Conservation (phyloP, 2,113 vertebrate species). For the Lamprologus tigripictilis region DNA sequence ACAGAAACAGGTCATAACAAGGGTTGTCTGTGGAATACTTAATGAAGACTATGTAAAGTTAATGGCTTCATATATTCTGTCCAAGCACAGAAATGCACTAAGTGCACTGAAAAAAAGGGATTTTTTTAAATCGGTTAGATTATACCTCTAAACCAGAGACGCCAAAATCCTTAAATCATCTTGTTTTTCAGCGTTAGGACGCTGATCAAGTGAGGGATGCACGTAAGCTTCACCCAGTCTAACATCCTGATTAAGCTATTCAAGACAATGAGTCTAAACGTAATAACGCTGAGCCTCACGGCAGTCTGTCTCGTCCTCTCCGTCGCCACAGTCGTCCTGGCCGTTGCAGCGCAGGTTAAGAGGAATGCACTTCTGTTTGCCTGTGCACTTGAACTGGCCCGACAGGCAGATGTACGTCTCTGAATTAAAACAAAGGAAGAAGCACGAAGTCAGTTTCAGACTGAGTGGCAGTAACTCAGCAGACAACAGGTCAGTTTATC, state of each 20-base stretch:
- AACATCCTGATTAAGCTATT: background rate
- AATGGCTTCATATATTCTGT: background rate
- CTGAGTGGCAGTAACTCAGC: background rate
- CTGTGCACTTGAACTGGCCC: slow-evolving; percentile 94
- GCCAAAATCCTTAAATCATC: background rate
- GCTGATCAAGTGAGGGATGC: background rate
- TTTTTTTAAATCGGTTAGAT: background rate
- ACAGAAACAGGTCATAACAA: slow-evolving; percentile 19
- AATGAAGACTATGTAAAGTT: background rate
- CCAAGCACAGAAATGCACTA: background rate
- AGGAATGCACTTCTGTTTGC: slow-evolving; percentile 93
- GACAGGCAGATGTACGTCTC: slow-evolving; percentile 95
- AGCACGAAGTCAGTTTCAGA: background rate
- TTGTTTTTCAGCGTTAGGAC: background rate
- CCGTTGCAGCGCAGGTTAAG: slow-evolving; percentile 94
- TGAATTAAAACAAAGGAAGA: slow-evolving; percentile 42
- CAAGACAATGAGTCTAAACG: background rate
- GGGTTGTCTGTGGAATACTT: slow-evolving; percentile 12
- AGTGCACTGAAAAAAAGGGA: background rate
- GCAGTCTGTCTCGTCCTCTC: slow-evolving; percentile 93
- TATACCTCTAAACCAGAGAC: background rate
- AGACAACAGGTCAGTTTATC: background rate
- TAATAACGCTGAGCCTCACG: slow-evolving; percentile 74
- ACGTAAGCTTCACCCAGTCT: background rate
- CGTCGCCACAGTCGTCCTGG: slow-evolving; percentile 93